Conservation (phyloP, 2,888 invertebrate genomes). For the Scelioninae gen. 1 region DNA sequence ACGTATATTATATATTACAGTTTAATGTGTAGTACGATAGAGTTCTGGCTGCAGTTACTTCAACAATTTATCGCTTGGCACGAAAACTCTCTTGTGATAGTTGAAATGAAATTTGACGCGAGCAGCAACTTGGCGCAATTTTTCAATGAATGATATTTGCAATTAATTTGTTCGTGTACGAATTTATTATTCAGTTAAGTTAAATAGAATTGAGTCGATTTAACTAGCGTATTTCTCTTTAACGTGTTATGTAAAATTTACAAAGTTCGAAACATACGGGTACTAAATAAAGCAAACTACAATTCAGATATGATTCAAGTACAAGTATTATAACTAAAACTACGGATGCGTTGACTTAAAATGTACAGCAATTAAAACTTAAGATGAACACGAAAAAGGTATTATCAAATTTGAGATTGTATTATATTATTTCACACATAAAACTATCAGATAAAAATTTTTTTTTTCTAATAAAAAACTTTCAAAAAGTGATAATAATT, state of each 20-base stretch:
- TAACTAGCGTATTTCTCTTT: constrained; percentile 34
- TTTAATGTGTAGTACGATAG: no score
- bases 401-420: no score
- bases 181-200: constrained; percentile 31
- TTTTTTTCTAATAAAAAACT: no score
- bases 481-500: no score
- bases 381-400: neutral
- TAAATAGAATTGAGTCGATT: constrained; percentile 24
- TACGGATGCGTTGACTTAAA: neutral
- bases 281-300: constrained; percentile 33
- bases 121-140: constrained; percentile 10
- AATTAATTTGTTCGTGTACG: constrained; percentile 28
- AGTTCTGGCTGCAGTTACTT: no score
- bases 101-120: constrained; percentile 5
- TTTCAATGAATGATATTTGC: constrained; percentile 38
- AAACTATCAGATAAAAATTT: neutral
- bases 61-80: no score
- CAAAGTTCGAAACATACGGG: constrained; percentile 20
- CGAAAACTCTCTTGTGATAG: neutral
- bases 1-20: no score
- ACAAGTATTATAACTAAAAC: neutral
- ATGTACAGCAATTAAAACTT: constrained; percentile 6
- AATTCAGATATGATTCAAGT: constrained; percentile 25
- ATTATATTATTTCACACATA: no score
- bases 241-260: constrained; percentile 22